Base-by-base conservation (phyloP, 2,888 invertebrate species). In the Entomobrya multifasciata region DNA sequence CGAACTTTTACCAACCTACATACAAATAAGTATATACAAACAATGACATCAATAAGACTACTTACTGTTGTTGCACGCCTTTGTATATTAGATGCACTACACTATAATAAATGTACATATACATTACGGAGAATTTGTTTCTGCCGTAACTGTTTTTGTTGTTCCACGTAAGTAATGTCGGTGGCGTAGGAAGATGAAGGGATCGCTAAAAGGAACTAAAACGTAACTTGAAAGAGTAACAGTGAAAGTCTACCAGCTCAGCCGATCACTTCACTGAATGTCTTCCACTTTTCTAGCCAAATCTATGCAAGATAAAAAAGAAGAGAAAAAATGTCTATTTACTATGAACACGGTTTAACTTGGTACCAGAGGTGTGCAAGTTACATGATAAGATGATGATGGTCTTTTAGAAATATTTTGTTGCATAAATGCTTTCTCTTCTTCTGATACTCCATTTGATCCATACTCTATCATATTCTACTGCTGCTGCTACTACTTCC, bases 21-120 rank as follows among this genome's bases (percentile, higher is more conserved):
- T 36, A 36, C 8, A 36, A 4, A 36, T 36, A 36, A 6, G 36
- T 36, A 52, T 36, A 17, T 36, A 65, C 36, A 65, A 30, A 27
- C n/a, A 76, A 74, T 76, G 74, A 74, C 82, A 82, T 20, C 20
- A 8, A 27, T 25, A 27, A 27, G 60, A 27, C 20, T 55, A 17
- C 22, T 55, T 20, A 52, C 52, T 55, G 55, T 60, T 41, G 65
- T 41, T 77, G 41, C 15, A 77, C 25, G 77, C 41, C 57, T 85
- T 85, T 70, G 78, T 36, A 4, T 36, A 36, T 85, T 85, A 85
- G n/a, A n/a, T 60, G 78, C 85, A 67, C 67, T 67, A 41, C 20
- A 55, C 17, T 1, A 55, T 52, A 20, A 30, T 49, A 44, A 70
- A 67, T 17, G 41, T 67, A 67, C 44, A 67, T 11, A 36, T 62